Evolutionary conservation across 2,888 invertebrate genomes (phyloP), one percentile per base, ranked within the genome.

Genomic region (Eupithecia insigniata): DNA sequence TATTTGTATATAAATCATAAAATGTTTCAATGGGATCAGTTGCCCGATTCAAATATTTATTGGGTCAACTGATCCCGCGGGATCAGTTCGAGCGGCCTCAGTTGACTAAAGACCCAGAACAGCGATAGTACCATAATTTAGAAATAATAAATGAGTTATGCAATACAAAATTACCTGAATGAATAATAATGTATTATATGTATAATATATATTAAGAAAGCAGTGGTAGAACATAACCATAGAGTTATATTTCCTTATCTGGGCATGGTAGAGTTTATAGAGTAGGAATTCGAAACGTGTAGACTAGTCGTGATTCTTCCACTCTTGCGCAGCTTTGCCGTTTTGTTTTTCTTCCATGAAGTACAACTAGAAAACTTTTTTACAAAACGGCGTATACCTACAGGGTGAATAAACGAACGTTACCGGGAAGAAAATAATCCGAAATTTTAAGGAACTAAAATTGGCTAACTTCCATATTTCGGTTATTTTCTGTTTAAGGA

Each of bases 121-220:
- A n/a, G n/a, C n/a, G n/a, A n/a, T n/a, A n/a, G n/a, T n/a, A n/a
- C n/a, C n/a, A n/a, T n/a, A n/a, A n/a, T n/a, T n/a, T n/a, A n/a
- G n/a, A n/a, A n/a, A n/a, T n/a, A n/a, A n/a, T n/a, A n/a, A n/a
- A n/a, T n/a, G n/a, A n/a, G n/a, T n/a, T n/a, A n/a, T n/a, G n/a
- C n/a, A n/a, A n/a, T n/a, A n/a, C n/a, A 72, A 68, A 46, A 61
- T 67, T 22, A 68, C 66, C 70, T 70, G 61, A 72, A 72, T n/a
- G n/a, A n/a, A n/a, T n/a, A n/a, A n/a, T n/a, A n/a, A n/a, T n/a
- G n/a, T n/a, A n/a, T n/a, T n/a, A n/a, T n/a, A n/a, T n/a, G n/a
- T n/a, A n/a, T n/a, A n/a, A n/a, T n/a, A n/a, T n/a, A n/a, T n/a
- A n/a, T n/a, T n/a, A n/a, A n/a, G n/a, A n/a, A n/a, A n/a, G n/a